Evolutionary conservation across 2,797 vertebrate genomes (phyloP).

Genomic region (Lemur catta): DNA sequence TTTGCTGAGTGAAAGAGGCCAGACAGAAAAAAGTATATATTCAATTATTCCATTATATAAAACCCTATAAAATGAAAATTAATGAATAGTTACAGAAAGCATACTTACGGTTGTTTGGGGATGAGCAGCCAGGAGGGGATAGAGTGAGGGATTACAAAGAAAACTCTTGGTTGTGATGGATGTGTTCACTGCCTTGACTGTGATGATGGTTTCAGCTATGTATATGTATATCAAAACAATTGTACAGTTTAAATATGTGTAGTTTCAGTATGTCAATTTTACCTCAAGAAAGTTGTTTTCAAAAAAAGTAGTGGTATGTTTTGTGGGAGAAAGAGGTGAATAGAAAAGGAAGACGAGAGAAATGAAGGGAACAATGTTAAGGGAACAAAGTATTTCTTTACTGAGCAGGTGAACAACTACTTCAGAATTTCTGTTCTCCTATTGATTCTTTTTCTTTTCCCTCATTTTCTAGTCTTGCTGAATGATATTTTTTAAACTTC

Average conservation of each 20-base stretch:
- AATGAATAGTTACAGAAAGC: not conserved
- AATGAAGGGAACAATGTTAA: not conserved
- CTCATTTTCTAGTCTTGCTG: not conserved
- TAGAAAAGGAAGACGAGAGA: not conserved
- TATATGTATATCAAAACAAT: not conserved
- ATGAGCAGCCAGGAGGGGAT: not conserved
- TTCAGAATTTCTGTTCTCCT: not conserved
- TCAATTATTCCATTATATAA: not conserved
- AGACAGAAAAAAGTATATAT: not conserved
- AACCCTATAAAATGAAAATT: not conserved
- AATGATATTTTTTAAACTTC: conserved; percentile 23
- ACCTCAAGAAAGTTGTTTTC: not conserved
- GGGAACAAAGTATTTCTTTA: not conserved
- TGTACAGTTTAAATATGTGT: not conserved
- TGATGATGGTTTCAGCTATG: not conserved
- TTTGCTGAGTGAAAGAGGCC: not conserved
- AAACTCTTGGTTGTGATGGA: not conserved
- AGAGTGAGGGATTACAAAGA: not conserved
- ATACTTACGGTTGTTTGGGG: not conserved
- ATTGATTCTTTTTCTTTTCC: not conserved
- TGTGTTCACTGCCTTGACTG: not conserved
- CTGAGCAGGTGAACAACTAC: not conserved
- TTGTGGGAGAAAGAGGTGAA: not conserved
- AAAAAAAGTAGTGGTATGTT: not conserved
- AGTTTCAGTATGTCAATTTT: not conserved